phyloP scores from a whole-genome alignment of 2,113 vertebrate species.

The Podarcis cretensis region DNA sequence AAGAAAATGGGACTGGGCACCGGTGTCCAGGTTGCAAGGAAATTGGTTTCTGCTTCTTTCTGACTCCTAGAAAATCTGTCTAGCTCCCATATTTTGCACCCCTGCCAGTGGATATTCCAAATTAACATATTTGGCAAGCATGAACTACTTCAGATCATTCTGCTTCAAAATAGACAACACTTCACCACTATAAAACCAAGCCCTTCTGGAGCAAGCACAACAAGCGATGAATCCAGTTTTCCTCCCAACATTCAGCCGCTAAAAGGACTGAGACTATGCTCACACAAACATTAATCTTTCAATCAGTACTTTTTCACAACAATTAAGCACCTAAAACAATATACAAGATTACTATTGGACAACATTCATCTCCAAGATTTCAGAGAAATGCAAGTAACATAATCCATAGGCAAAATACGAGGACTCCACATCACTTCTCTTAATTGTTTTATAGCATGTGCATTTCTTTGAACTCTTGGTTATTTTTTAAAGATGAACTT shows the following conservation, averaged over 20 bases:
- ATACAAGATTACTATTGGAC: background rate
- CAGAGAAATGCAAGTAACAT: background rate
- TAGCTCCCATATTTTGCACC: no score
- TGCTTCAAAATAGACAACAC: background rate
- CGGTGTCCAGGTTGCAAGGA: no score
- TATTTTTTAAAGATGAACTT: background rate
- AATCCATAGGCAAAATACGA: background rate
- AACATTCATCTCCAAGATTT: background rate
- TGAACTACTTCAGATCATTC: background rate
- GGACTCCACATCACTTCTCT: background rate
- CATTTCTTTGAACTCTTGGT: background rate
- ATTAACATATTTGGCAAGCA: background rate
- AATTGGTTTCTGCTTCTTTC: background rate
- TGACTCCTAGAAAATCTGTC: background rate
- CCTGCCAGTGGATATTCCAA: background rate
- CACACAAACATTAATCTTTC: background rate
- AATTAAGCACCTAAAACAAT: background rate
- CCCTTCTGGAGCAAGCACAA: background rate
- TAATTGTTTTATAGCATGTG: background rate
- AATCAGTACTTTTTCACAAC: background rate
- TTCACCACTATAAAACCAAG: background rate
- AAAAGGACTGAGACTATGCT: no score
- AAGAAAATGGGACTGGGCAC: background rate
- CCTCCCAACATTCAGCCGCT: background rate
- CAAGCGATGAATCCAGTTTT: background rate